A percentile compares a stretch with the other conserved stretches of the same genome.
Evolutionary conservation across 2,113 vertebrate genomes (phyloP).

Genomic region (Nannospalax galili): DNA sequence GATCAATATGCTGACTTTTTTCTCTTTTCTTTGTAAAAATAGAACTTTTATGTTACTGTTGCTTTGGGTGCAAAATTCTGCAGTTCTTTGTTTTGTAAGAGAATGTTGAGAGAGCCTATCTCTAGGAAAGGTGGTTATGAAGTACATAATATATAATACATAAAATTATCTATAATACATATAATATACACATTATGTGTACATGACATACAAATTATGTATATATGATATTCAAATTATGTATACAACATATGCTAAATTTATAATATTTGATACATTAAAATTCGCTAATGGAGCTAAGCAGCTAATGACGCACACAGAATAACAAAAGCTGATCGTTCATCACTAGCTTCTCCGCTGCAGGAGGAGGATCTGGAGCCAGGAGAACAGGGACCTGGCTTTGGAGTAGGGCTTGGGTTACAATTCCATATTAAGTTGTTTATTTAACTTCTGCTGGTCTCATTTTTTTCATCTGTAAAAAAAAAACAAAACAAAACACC

Average conservation of each 20-base stretch:
- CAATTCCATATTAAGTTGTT: background rate
- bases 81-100: conserved; percentile 55
- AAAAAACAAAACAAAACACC: background rate
- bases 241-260: too few species aligned
- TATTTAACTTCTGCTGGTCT: conserved; percentile 2
- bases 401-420: background rate
- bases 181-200: too few species aligned
- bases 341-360: background rate
- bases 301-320: background rate
- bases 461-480: conserved; percentile 15
- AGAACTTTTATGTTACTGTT: conserved; percentile 34
- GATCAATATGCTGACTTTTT: conserved; percentile 20
- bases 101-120: background rate
- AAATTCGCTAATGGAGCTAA: background rate
- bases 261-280: too few species aligned
- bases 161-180: too few species aligned
- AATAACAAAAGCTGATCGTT: background rate
- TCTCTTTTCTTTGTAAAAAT: conserved; percentile 36
- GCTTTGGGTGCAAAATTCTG: conserved; percentile 14
- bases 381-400: background rate
- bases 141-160: background rate
- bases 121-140: conserved; percentile 36
- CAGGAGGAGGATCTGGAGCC: background rate
- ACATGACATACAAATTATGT: too few species aligned
- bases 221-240: too few species aligned